Evolutionary conservation across 2,797 vertebrate species (phyloP), one percentile per base, ranked within the genome.

Genomic region (Acridotheres tristis): DNA sequence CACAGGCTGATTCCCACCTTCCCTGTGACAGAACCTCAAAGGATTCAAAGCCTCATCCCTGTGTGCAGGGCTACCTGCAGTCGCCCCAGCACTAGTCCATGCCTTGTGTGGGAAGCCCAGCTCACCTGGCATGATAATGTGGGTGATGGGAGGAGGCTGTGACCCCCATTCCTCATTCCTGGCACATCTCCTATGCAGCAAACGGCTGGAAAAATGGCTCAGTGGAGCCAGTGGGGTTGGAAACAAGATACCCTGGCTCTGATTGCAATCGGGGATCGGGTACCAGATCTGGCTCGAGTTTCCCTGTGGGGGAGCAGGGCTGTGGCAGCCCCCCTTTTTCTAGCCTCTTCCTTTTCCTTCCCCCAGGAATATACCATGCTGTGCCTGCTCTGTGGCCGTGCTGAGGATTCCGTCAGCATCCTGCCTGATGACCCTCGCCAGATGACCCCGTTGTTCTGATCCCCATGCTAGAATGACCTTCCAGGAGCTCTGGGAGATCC

Each of bases 311-410:
- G 45, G 38, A 45, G 54, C 9, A 26, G 58, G 51, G 51, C 48
- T 1, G 11, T 42, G 55, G 47, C 82, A 47, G 30, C 26, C 21
- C 8, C 25, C 25, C 25, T 77, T 77, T 84, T 71, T 77, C 65
- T 66, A 72, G 18, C 38, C 13, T 40, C 32, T 21, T 16, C 40
- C 21, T 71, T 65, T 58, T 72, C 45, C 51, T 72, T 45, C 15
- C 17, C 13, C 13, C 65, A 89, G 88, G 88, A 89, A 23, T 91
- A 91, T 16, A 91, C 99, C 6, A 99, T 99, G 99, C 97, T 99
- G 83, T 99, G 99, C 96, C 98, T 99, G 97, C 98, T 99, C 66
- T 99, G 99, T 36, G 99, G 99, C 89, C 99, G 99, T 90, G 99
- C 99, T 0, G 99, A 99, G 96, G 99, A 99, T 96, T 99, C 99